Evolutionary conservation across 1,140 invertebrate species (phyloP).

Genomic region (Drepana arcuata): DNA sequence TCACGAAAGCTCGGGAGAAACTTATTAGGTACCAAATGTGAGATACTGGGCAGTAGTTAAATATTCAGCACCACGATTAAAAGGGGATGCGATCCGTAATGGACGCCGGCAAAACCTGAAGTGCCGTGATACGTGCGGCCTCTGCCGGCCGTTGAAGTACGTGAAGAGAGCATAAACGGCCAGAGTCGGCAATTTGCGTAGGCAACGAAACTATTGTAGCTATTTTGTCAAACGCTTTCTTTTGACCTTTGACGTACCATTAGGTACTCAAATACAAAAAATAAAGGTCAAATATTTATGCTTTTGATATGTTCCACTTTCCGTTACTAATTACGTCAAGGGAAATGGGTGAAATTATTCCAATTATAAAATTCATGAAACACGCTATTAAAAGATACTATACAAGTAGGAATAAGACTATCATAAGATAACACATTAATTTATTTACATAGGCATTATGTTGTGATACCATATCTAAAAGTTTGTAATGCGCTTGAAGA

Average conservation of each 20-base stretch:
- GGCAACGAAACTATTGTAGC: no score
- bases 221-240: no score
- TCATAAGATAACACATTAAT: background rate
- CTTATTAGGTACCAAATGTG: slow-evolving; percentile 17
- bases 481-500: slow-evolving; percentile 38
- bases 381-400: no score
- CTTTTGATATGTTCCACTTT: background rate
- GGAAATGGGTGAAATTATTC: background rate
- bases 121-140: slow-evolving; percentile 52
- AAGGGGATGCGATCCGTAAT: slow-evolving; percentile 40
- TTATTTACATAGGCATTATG: background rate
- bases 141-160: slow-evolving; percentile 48
- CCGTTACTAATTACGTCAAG: background rate
- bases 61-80: slow-evolving; percentile 18
- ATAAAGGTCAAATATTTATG: no score
- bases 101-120: slow-evolving; percentile 53
- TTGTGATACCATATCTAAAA: slow-evolving; percentile 31
- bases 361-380: background rate
- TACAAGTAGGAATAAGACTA: no score
- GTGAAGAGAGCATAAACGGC: slow-evolving; percentile 26
- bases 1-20: slow-evolving; percentile 23
- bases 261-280: no score
- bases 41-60: slow-evolving; percentile 20
- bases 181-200: slow-evolving; percentile 42
- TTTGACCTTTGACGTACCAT: no score